Base-by-base conservation (phyloP, 2,797 vertebrate genomes). In the Dendrocincla fuliginosa region DNA sequence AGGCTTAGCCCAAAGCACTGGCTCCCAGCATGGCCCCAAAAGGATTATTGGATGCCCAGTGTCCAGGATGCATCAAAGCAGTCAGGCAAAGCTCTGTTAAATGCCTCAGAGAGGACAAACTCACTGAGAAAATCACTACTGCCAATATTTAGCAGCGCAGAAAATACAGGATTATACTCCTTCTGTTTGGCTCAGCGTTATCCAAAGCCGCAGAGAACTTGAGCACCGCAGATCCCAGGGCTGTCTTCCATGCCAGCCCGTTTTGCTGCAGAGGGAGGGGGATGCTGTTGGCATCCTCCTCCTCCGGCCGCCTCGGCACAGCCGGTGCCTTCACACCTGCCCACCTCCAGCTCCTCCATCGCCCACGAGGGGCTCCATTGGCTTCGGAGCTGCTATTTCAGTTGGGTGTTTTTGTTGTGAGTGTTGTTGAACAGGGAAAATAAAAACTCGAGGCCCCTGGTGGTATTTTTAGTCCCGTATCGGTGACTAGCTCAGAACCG, bases 381-480 rank as follows among this genome's bases (percentile, higher is more conserved):
- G 4, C 44, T 56, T 30, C 32, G 53, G 25, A 23, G 85, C 13
- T 37, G 83, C 59, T 93, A 30, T 95, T 94, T 90, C 2, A 5
- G 71, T 60, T 14, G 35, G 9, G 17, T 69, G 65, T 55, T 94
- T 94, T 82, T 71, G 67, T 90, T 49, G 2, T 16, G 56, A 93
- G 56, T 22, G 64, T 13, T 9, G 10, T 24, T 14, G 81, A 87
- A 80, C 1, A 3, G 84, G 68, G 50, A 37, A 73, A 87, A 92
- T 16, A 89, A 85, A 89, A 77, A 32, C 60, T 64, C 1, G 1
- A 90, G 90, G 92, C n/a, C 78, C 41, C 68, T 3, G 1, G 60
- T 27, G 84, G 33, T 94, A 82, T 94, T 95, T 95, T 96, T 84
- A 92, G 78, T 42, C 64, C 84, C 7, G 0, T 76, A 28, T 28